These are phyloP conservation scores for Cremastobaeus sp. DNA, from an alignment of 2,888 invertebrate genomes.

Conservation along the genomic window DNA sequence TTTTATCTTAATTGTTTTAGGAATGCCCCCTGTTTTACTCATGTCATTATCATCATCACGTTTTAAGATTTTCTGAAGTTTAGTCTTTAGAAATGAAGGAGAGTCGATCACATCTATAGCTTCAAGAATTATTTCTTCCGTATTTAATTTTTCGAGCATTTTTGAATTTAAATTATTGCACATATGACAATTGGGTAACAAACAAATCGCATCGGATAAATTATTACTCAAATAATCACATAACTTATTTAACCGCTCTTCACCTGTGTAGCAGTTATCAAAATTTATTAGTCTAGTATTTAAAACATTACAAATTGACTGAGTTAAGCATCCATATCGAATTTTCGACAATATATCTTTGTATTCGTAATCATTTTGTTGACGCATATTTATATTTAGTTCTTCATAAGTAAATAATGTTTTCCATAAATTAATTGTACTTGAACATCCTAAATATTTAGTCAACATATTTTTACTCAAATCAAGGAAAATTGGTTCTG, in stretches of 20 bases:
- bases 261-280: background rate
- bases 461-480: constrained; percentile 63
- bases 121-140: constrained; percentile 5
- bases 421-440: constrained; percentile 64
- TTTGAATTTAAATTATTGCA: constrained; percentile 7
- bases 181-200: constrained; percentile 20
- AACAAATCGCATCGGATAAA: background rate
- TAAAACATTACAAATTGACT: constrained; percentile 20
- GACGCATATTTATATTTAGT: constrained; percentile 67
- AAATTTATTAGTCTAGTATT: constrained; percentile 12
- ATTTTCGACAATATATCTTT: constrained; percentile 61
- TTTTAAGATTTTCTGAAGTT: background rate
- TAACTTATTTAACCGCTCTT: constrained; percentile 2
- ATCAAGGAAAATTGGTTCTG: constrained; percentile 63
- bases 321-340: constrained; percentile 31
- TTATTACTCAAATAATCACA: background rate
- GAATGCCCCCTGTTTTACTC: constrained; percentile 5
- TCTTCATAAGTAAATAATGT: constrained; percentile 67
- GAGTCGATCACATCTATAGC: constrained; percentile 12
- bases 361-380: constrained; percentile 61
- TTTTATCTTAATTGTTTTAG: constrained; percentile 18
- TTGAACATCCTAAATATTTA: constrained; percentile 63
- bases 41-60: background rate
- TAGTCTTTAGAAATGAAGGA: constrained; percentile 5
- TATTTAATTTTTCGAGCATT: constrained; percentile 2